Evolutionary conservation across 2,797 vertebrate species (phyloP).

Genomic region (Ceyx erithaca): DNA sequence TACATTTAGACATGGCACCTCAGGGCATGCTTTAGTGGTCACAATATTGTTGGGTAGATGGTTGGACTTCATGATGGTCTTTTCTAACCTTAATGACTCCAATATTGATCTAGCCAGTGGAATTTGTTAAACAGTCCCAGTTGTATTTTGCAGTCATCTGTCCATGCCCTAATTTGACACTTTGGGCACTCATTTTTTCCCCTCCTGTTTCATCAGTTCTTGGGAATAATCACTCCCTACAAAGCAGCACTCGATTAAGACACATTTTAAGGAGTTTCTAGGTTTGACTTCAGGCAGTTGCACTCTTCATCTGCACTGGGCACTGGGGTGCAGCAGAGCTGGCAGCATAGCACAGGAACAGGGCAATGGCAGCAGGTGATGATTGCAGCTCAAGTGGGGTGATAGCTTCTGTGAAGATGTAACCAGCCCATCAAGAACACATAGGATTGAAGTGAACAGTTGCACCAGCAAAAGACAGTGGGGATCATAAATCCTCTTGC

Average conservation of each 20-base stretch:
- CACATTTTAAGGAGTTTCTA: background rate
- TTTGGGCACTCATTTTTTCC: background rate
- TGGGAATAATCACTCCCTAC: background rate
- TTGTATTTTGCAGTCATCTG: background rate
- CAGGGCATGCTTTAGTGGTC: too few species aligned
- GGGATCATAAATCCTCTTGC: slow-evolving; percentile 25
- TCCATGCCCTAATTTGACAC: background rate
- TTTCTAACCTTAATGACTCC: too few species aligned
- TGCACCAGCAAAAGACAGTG: background rate
- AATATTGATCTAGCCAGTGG: background rate
- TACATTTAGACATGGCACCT: too few species aligned
- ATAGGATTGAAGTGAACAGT: slow-evolving; percentile 36
- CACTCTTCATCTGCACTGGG: background rate
- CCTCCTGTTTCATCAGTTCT: background rate
- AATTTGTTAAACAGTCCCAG: background rate
- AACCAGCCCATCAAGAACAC: slow-evolving; percentile 19
- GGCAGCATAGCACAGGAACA: background rate
- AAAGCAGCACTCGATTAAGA: background rate
- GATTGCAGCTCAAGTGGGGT: slow-evolving; percentile 20
- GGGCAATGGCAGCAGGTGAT: background rate
- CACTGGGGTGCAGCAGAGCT: background rate
- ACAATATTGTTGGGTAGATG: too few species aligned
- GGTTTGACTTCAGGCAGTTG: background rate
- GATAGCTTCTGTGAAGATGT: slow-evolving; percentile 48
- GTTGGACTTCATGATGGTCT: too few species aligned